Percentiles rank a stretch among this genome's conserved stretches.
phyloP scores from a whole-genome alignment of 2,113 vertebrate genomes.

The Shinisaurus crocodilurus region DNA sequence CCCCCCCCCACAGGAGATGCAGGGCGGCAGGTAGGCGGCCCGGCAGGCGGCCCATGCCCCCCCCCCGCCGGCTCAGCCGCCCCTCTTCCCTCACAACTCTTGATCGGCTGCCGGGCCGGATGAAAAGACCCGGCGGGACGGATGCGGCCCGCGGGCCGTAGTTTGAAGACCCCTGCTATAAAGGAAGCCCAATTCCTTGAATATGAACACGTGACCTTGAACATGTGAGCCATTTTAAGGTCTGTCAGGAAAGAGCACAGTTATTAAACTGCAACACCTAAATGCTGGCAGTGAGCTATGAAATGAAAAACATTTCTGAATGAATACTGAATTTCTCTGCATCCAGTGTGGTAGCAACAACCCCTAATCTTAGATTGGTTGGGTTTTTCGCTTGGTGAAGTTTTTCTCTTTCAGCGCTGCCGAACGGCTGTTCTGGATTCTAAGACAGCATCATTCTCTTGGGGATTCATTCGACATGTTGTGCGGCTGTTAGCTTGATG shows the following conservation, averaged over 20 bases:
- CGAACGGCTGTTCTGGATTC: background rate
- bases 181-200: conserved; percentile 65
- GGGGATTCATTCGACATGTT: background rate
- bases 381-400: conserved; percentile 39
- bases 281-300: conserved; percentile 35
- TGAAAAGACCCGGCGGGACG: too few relatives aligned
- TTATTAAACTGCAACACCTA: conserved; percentile 43
- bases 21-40: too few relatives aligned
- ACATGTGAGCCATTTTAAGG: conserved; percentile 37
- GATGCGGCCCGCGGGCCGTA: too few relatives aligned
- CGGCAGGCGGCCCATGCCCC: too few relatives aligned
- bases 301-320: conserved; percentile 58
- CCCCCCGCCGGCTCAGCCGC: too few relatives aligned
- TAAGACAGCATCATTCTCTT: background rate
- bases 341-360: conserved; percentile 42
- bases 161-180: too few relatives aligned
- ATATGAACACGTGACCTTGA: too few relatives aligned
- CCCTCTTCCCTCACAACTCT: too few relatives aligned
- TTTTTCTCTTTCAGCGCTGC: background rate
- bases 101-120: too few relatives aligned
- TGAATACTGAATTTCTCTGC: conserved; percentile 23
- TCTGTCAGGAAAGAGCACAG: conserved; percentile 42
- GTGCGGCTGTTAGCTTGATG: conserved; percentile 6
- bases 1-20: too few relatives aligned
- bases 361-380: conserved; percentile 42